Conservation (phyloP, 2,113 vertebrate species). For the Peromyscus leucopus region DNA sequence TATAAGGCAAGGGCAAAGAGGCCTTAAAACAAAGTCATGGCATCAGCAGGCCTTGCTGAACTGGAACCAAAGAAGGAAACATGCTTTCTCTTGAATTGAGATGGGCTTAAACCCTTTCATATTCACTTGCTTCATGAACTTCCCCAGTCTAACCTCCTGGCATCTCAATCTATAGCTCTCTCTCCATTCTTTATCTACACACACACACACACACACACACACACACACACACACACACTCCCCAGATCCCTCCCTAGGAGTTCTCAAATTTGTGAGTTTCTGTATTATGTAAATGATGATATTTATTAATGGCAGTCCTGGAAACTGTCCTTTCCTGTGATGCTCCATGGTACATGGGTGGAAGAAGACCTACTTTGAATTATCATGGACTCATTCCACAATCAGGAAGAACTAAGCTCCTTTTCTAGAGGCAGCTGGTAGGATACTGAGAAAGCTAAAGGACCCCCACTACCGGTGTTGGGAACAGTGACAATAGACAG, state of each 20-base stretch:
- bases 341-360: not conserved
- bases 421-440: not conserved
- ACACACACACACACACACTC: not conserved
- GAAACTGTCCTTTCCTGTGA: conserved; percentile 7
- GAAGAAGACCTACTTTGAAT: conserved; percentile 39
- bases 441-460: not conserved
- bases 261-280: not conserved
- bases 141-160: not conserved
- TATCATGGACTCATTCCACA: conserved; percentile 40
- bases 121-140: not conserved
- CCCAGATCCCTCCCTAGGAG: not conserved
- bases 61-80: not conserved
- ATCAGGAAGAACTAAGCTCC: not conserved
- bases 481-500: not conserved
- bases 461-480: fast-evolving
- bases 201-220: not conserved
- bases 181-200: not conserved
- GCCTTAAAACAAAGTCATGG: not conserved
- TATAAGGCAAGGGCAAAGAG: not conserved
- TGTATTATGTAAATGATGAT: conserved; percentile 45
- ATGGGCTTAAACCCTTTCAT: not conserved
- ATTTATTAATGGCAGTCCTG: not conserved
- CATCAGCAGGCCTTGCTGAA: not conserved
- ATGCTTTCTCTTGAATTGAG: not conserved
- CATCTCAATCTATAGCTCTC: not conserved